Evolutionary conservation across 2,113 vertebrate genomes (phyloP).

Genomic region (Charina bottae): DNA sequence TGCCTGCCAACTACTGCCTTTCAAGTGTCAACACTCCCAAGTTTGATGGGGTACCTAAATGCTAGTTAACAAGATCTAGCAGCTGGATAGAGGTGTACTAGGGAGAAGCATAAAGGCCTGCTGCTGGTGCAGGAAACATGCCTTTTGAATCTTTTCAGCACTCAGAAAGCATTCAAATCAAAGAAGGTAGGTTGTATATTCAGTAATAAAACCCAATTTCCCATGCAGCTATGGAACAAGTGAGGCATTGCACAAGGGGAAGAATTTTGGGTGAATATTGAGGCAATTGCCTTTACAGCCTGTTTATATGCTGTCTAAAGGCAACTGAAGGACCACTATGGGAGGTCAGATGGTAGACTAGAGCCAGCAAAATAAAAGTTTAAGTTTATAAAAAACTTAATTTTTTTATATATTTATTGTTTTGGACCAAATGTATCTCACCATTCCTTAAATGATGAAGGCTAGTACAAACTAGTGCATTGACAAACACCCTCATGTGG

Average conservation of each 20-base stretch:
- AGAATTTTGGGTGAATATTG: background rate
- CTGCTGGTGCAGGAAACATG: slow-evolving; percentile 83
- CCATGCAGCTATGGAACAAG: slow-evolving; percentile 69
- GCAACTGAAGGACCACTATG: background rate
- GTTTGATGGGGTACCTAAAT: slow-evolving; percentile 78
- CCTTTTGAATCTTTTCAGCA: slow-evolving; percentile 81
- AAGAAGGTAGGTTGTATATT: slow-evolving; percentile 79
- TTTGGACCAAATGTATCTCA: background rate
- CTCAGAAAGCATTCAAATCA: slow-evolving; percentile 82
- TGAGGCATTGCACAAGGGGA: background rate
- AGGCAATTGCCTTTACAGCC: background rate
- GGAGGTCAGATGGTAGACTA: background rate
- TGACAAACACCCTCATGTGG: background rate
- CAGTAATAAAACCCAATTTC: slow-evolving; percentile 80
- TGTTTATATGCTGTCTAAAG: background rate
- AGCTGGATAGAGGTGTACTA: slow-evolving; percentile 83
- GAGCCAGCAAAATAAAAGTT: too few relatives aligned
- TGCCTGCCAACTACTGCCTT: slow-evolving; percentile 81
- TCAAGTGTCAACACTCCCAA: slow-evolving; percentile 83
- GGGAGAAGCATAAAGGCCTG: slow-evolving; percentile 80
- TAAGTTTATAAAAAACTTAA: too few relatives aligned
- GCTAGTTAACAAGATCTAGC: slow-evolving; percentile 86
- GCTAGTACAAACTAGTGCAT: background rate
- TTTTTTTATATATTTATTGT: background rate
- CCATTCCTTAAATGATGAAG: background rate